phyloP scores from a whole-genome alignment of 2,888 invertebrate genomes.

The Cryptocephalus moraei region DNA sequence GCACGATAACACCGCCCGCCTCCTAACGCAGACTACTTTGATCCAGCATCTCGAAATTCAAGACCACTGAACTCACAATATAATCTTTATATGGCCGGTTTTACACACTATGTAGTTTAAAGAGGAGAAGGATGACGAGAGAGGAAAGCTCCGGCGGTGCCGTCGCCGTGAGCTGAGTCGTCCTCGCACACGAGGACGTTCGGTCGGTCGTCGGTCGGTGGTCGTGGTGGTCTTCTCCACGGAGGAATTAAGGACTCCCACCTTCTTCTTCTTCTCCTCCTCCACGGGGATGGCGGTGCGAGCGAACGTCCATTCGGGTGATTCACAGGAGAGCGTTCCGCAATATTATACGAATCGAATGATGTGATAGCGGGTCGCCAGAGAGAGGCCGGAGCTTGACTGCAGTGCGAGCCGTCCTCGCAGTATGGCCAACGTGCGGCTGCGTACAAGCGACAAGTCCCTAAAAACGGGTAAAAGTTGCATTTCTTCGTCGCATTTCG shows the following conservation, averaged over 20 bases:
- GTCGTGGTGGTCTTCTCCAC: too few relatives aligned
- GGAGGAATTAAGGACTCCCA: too few relatives aligned
- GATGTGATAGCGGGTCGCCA: too few relatives aligned
- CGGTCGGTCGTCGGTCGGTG: too few relatives aligned
- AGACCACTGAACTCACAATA: conserved; percentile 21
- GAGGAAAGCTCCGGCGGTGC: not conserved
- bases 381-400: not conserved
- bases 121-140: conserved; percentile 2
- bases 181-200: too few relatives aligned
- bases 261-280: too few relatives aligned
- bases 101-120: conserved; percentile 11
- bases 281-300: too few relatives aligned
- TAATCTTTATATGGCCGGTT: conserved; percentile 16
- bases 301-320: too few relatives aligned
- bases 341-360: too few relatives aligned
- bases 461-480: conserved; percentile 11
- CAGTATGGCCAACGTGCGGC: conserved; percentile 15
- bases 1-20: too few relatives aligned
- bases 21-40: conserved; percentile 13
- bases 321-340: too few relatives aligned
- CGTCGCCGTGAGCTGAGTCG: too few relatives aligned
- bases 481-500: conserved; percentile 6
- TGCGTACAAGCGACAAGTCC: conserved; percentile 15
- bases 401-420: conserved; percentile 11
- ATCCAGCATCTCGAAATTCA: conserved; percentile 16